Evolutionary conservation across 92 coral and sea anemone genomes (phyloP), one percentile per base, ranked within the genome.

Genomic region (Ricordea florida): DNA sequence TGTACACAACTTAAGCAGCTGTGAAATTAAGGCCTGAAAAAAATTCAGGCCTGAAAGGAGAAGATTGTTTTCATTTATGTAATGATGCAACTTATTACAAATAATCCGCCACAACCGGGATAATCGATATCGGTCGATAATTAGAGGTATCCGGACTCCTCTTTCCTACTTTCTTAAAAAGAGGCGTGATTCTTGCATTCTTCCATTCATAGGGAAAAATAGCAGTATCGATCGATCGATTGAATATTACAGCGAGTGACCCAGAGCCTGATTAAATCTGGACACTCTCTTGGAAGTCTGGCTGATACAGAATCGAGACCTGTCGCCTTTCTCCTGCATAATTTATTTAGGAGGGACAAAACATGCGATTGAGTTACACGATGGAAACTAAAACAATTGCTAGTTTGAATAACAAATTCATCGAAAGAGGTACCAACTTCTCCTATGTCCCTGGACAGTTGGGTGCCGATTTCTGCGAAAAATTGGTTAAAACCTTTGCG

Each of bases 171-270:
- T 85, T 46, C 29, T 85, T 85, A 56, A 45, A 77, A 20, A 78
- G 68, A 2, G 85, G 85, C 6, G 51, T 61, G 42, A 81, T 66
- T 58, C 40, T 44, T 3, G 86, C 51, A 50, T 28, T 56, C 63
- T 80, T 80, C 78, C 86, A 80, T 62, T 80, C 80, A 21, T 80
- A 79, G 20, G 80, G 86, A 32, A 80, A 58, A 23, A 84, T 77
- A 37, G 80, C 69, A 27, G 75, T 65, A 3, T 2, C 53, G 20
- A 77, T 68, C 2, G 84, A 76, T 21, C 41, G 73, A 43, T 84
- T 84, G 29, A 84, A 81, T 57, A 78, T 51, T 2, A 1, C 44
- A 34, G 38, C 17, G 21, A 86, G 66, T 22, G 78, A 51, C 29
- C 30, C 57, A 24, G 77, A 21, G 17, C n/a, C n/a, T n/a, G n/a